phyloP scores from a whole-genome alignment of 2,797 vertebrate genomes.

The Coluber constrictor region DNA sequence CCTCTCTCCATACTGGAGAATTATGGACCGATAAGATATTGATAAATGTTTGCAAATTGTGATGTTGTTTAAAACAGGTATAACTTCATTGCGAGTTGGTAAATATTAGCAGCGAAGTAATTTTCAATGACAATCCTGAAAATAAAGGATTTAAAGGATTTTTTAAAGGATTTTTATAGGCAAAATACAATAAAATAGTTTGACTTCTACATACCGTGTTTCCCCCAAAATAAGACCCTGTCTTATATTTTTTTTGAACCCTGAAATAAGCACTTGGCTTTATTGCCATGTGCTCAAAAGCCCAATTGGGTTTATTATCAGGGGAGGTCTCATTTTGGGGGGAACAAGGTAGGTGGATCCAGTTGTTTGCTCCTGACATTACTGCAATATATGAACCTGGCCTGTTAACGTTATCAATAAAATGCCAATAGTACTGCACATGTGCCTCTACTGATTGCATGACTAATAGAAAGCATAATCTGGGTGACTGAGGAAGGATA shows the following conservation, averaged over 20 bases:
- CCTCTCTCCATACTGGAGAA: not conserved
- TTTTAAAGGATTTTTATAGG: no score
- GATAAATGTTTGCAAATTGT: not conserved
- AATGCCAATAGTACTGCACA: not conserved
- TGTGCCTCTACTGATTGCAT: not conserved
- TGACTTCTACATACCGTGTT: no score
- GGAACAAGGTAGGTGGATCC: no score
- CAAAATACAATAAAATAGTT: no score
- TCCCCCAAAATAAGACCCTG: no score
- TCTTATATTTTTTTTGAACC: no score
- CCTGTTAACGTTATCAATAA: not conserved
- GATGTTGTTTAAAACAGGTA: not conserved
- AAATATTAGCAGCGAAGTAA: not conserved
- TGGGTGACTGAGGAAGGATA: not conserved
- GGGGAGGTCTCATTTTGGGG: no score
- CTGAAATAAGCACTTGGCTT: accelerated
- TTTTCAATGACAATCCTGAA: no score
- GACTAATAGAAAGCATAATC: not conserved
- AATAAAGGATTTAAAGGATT: no score
- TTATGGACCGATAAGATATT: no score
- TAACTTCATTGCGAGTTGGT: not conserved
- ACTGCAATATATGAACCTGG: not conserved
- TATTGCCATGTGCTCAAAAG: no score
- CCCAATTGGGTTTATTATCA: no score
- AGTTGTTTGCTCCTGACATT: not conserved